These are phyloP conservation scores for Lophotriccus pileatus DNA, from an alignment of 2,797 vertebrate species.

Conservation along the genomic window DNA sequence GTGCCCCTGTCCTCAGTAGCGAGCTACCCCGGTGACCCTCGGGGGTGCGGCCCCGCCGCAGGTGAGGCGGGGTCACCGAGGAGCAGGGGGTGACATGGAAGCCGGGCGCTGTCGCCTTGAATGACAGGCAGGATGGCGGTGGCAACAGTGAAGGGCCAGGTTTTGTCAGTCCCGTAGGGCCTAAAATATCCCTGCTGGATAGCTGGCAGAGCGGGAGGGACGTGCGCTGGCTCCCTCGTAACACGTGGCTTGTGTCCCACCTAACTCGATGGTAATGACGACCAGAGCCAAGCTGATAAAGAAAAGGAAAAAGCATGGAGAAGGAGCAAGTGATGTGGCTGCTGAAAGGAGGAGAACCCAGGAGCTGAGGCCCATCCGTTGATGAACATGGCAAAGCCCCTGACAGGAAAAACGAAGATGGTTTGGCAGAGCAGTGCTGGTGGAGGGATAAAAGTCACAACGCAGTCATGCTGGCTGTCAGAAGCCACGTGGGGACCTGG, in stretches of 20 bases:
- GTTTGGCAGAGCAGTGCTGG: not conserved
- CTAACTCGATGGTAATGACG: rapidly evolving
- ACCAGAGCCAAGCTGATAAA: not conserved
- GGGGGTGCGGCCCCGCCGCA: not conserved
- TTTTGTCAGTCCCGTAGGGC: not conserved
- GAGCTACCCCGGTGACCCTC: not conserved
- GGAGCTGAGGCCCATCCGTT: not conserved
- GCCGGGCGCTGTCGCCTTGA: not conserved
- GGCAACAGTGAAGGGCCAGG: not conserved
- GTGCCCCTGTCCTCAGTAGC: not conserved
- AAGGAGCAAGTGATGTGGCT: not conserved
- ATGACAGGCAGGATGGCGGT: not conserved
- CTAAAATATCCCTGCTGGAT: rapidly evolving
- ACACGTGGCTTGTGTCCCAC: not conserved
- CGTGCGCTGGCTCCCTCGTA: rapidly evolving
- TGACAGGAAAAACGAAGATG: not conserved
- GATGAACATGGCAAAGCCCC: not conserved
- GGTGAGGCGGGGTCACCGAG: not conserved
- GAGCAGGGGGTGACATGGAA: not conserved
- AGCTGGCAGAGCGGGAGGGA: not conserved
- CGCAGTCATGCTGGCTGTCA: not conserved
- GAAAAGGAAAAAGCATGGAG: not conserved
- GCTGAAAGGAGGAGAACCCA: not conserved
- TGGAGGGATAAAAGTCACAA: not conserved
- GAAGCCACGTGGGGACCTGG: not conserved